Evolutionary conservation across 2,797 vertebrate genomes (phyloP).

Genomic region (Zalophus californianus): DNA sequence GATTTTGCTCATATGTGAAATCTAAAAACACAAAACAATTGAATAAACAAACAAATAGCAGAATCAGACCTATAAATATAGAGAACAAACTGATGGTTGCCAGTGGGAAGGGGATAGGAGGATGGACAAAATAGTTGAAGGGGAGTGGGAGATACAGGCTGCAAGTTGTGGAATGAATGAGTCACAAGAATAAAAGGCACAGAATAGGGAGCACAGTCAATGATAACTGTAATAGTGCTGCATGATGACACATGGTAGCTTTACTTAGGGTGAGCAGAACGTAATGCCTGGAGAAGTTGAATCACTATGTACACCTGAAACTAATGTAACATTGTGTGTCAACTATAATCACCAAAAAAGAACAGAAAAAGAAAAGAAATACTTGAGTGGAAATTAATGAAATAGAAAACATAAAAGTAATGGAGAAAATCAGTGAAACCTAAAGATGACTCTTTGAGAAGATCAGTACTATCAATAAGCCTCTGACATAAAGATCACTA

Average conservation of each 20-base stretch:
- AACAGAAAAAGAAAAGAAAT: background rate
- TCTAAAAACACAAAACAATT: background rate
- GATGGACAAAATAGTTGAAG: background rate
- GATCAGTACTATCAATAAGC: background rate
- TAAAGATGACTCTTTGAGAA: background rate
- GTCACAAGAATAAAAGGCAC: background rate
- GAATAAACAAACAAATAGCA: background rate
- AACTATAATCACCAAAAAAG: background rate
- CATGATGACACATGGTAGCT: background rate
- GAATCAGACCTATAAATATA: background rate
- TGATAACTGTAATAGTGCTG: background rate
- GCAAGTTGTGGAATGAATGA: background rate
- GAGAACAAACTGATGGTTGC: background rate
- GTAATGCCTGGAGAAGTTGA: background rate
- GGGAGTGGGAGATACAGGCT: background rate
- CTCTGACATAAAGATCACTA: background rate
- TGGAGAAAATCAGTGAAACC: background rate
- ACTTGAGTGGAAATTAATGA: background rate
- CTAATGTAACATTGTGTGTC: background rate
- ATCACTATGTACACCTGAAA: background rate
- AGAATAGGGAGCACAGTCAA: background rate
- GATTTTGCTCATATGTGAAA: background rate
- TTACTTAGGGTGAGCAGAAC: background rate
- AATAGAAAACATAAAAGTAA: background rate
- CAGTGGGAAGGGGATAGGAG: background rate